Percentiles rank a stretch among this genome's conserved stretches.
Evolutionary conservation across 2,113 vertebrate genomes (phyloP).

Genomic region (Cranoglanis bouderius): DNA sequence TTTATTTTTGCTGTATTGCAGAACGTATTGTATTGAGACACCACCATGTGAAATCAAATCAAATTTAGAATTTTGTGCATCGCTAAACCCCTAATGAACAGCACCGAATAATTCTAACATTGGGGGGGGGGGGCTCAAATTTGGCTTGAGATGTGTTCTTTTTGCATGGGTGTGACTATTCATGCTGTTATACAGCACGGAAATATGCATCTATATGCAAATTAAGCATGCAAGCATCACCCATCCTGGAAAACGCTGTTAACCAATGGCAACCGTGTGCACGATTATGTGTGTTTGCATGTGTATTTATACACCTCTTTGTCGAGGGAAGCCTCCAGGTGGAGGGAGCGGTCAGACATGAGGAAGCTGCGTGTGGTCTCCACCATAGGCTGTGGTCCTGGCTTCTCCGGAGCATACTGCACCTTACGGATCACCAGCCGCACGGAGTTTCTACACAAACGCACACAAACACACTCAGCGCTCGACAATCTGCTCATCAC

Average conservation of each 20-base stretch:
- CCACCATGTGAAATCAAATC: neutral
- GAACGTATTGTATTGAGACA: neutral
- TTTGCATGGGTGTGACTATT: neutral
- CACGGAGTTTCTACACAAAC: conserved; percentile 81
- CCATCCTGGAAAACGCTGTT: neutral
- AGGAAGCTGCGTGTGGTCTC: conserved; percentile 90
- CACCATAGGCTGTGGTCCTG: conserved; percentile 86
- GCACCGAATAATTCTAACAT: neutral
- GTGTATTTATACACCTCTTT: conserved; percentile 77
- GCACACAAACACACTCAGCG: conserved; percentile 22
- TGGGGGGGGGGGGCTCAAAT: neutral
- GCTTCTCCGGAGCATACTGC: conserved; percentile 88
- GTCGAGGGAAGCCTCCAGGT: conserved; percentile 88
- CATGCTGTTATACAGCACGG: neutral
- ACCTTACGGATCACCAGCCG: conserved; percentile 90
- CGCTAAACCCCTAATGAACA: neutral
- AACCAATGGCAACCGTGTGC: neutral
- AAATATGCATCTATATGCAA: neutral
- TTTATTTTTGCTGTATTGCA: neutral
- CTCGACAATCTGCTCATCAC: neutral
- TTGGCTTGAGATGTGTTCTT: neutral
- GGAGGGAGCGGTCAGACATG: conserved; percentile 88
- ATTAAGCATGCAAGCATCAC: neutral
- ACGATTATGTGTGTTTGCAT: neutral
- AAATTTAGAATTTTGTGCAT: neutral